Conservation (phyloP, 2,797 vertebrate species). For the Helicolenus hilgendorfi region DNA sequence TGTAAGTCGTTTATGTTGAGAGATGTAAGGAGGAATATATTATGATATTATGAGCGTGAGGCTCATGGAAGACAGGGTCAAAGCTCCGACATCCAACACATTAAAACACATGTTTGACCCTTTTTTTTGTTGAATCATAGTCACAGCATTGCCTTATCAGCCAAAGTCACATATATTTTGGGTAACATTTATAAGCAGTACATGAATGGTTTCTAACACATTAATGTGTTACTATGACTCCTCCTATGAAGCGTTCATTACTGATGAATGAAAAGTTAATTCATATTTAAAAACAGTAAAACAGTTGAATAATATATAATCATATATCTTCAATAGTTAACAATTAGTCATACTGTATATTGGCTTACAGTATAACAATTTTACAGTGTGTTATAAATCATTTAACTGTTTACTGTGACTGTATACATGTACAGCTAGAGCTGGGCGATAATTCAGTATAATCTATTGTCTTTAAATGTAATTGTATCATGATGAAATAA, state of each 20-base stretch:
- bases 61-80: background rate
- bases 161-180: conserved; percentile 8
- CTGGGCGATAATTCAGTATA: no score
- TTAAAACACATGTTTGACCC: conserved; percentile 23
- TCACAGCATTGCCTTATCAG: conserved; percentile 75
- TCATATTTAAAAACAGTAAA: background rate
- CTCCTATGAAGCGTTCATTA: background rate
- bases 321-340: background rate
- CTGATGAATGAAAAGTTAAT: background rate
- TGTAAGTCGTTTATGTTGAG: conserved; percentile 4
- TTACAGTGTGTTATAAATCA: background rate
- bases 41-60: conserved; percentile 9
- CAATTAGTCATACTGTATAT: background rate
- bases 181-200: background rate
- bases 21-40: conserved; percentile 5
- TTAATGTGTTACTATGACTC: background rate
- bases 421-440: no score
- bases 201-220: conserved; percentile 2
- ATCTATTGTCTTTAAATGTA: no score
- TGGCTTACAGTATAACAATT: background rate
- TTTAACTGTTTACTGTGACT: background rate
- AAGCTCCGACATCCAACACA: conserved; percentile 8
- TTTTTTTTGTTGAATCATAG: conserved; percentile 37
- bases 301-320: background rate
- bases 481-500: no score